Conservation (phyloP, 2,113 vertebrate species). For the Pachypanchax playfairii region DNA sequence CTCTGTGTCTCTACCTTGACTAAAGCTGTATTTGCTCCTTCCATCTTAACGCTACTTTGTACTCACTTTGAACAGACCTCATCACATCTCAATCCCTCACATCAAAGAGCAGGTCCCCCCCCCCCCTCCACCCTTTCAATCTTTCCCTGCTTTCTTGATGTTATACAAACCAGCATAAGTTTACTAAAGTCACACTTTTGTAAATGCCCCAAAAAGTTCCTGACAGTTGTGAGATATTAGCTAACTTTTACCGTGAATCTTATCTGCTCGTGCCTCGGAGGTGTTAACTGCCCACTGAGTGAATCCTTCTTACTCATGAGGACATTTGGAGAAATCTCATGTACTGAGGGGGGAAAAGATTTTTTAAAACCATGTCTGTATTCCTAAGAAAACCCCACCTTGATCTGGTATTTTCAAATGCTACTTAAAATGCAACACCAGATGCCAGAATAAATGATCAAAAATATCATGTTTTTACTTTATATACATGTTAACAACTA, state of each 20-base stretch:
- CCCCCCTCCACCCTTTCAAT: slow-evolving; percentile 27
- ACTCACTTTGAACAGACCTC: slow-evolving; percentile 79
- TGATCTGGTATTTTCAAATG: slow-evolving; percentile 24
- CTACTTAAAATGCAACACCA: too few relatives aligned
- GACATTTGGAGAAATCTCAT: slow-evolving; percentile 44
- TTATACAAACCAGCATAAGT: slow-evolving; percentile 74
- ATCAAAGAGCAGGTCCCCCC: slow-evolving; percentile 73
- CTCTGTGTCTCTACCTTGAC: slow-evolving; percentile 71
- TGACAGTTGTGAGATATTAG: slow-evolving; percentile 63
- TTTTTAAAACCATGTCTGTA: slow-evolving; percentile 14
- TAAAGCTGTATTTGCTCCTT: slow-evolving; percentile 79
- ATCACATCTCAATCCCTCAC: slow-evolving; percentile 80
- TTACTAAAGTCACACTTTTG: slow-evolving; percentile 74
- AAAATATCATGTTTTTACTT: too few relatives aligned
- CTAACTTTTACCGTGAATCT: slow-evolving; percentile 66
- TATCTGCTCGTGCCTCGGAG: slow-evolving; percentile 60
- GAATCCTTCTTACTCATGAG: slow-evolving; percentile 40
- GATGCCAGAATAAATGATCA: too few relatives aligned
- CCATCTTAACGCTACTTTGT: slow-evolving; percentile 76
- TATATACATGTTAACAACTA: too few relatives aligned
- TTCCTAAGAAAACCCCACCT: slow-evolving; percentile 19
- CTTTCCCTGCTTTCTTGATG: slow-evolving; percentile 65
- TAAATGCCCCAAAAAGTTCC: slow-evolving; percentile 71
- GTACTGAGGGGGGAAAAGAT: slow-evolving; percentile 6
- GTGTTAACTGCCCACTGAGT: slow-evolving; percentile 31